Conservation (phyloP, 2,113 vertebrate genomes). For the Rana temporaria region DNA sequence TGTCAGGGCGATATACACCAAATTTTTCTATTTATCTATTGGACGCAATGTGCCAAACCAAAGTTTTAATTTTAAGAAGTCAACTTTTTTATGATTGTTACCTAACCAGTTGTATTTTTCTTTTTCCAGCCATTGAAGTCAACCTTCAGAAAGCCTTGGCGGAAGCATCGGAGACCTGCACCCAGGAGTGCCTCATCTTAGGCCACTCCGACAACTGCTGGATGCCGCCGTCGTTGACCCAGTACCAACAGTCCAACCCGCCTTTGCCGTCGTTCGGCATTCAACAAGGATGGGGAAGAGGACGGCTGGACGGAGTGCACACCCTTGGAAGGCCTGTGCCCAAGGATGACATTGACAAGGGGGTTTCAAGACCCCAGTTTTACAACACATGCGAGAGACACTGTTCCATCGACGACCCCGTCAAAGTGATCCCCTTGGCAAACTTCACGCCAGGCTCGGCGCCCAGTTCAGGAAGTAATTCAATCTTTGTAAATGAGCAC, state of each 20-base stretch:
- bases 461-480: conserved; percentile 63
- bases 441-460: conserved; percentile 80
- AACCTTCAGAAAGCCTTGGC: conserved; percentile 92
- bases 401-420: conserved; percentile 80
- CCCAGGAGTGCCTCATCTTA: conserved; percentile 94
- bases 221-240: conserved; percentile 91
- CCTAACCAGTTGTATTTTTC: background rate
- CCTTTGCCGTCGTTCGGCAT: conserved; percentile 81
- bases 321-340: conserved; percentile 84
- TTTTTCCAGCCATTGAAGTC: conserved; percentile 86
- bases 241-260: conserved; percentile 75
- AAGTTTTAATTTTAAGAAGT: background rate
- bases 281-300: conserved; percentile 82
- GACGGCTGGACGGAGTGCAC: conserved; percentile 79
- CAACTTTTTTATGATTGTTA: too few relatives aligned
- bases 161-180: conserved; percentile 94
- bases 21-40: too few relatives aligned
- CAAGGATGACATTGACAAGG: conserved; percentile 85
- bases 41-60: too few relatives aligned
- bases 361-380: conserved; percentile 81
- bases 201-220: conserved; percentile 98
- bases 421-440: conserved; percentile 91
- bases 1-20: too few relatives aligned
- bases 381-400: conserved; percentile 91
- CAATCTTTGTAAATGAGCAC: conserved; percentile 85